Base-by-base conservation (phyloP, 2,888 invertebrate genomes). In the Phortica magna region DNA sequence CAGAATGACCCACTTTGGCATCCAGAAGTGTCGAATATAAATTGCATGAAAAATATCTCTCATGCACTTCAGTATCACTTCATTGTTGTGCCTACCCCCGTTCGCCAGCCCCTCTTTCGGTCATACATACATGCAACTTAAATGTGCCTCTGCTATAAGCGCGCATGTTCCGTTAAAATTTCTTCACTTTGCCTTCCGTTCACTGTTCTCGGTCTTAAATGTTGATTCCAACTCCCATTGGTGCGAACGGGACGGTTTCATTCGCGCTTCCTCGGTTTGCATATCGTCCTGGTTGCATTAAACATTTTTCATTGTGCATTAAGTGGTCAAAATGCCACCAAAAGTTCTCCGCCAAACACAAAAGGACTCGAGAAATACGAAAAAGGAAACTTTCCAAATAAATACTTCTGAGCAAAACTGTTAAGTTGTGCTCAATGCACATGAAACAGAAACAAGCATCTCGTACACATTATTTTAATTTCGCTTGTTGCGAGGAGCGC, bases 251-350 rank as follows among this genome's bases (percentile, higher is more conserved):
- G 10, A 3, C 72, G 31, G 31, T 4, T 31, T 31, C 31, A 31
- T 31, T 2, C 31, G 31, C 31, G 31, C 31, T 31, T 31, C 31
- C 3, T 31, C 31, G 31, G 2, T 31, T 4, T 31, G 31, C 31
- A 31, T 39, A 83, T 86, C 84, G 88, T 88, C 85, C 85, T 83
- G 88, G 84, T 88, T 84, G 87, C 85, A 85, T 85, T 88, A 81
- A 88, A 83, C 88, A 85, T 84, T 83, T 85, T 88, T 81, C 88
- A 85, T 84, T 88, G 85, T 81, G 82, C 83, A 84, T 83, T 85
- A 86, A 88, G 88, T 85, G 85, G 85, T 88, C 88, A 82, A 84
- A 85, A 83, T 79, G 77, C 61, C 78, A 76, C 64, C 76, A 71
- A 74, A 71, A 71, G 70, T 53, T 55, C 70, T 22, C n/a, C 53